Percentiles rank a stretch among this genome's conserved stretches.
Evolutionary conservation across 1,140 invertebrate species (phyloP).

Genomic region (Brachystomella parvula): DNA sequence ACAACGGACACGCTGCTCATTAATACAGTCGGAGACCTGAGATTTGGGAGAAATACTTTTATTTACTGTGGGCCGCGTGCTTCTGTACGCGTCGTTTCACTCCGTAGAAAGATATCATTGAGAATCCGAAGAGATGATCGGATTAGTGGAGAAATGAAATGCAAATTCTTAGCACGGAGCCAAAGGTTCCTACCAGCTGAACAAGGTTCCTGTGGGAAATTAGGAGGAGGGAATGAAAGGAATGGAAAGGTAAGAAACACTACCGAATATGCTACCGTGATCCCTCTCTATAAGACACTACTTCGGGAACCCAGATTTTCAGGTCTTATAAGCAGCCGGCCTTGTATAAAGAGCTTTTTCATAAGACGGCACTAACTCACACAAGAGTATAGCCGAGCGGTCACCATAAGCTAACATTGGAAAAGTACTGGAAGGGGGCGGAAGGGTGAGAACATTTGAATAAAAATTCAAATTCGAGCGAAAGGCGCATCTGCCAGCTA

Average conservation of each 20-base stretch:
- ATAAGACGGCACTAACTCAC: no score
- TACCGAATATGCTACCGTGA: neutral
- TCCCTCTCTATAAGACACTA: no score
- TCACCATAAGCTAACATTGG: no score
- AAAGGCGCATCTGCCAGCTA: no score
- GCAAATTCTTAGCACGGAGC: conserved; percentile 20
- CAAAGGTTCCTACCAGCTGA: conserved; percentile 16
- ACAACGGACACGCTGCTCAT: conserved; percentile 25
- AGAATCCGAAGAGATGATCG: conserved; percentile 17
- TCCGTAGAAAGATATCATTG: conserved; percentile 26
- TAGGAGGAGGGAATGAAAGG: neutral
- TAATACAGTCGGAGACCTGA: conserved; percentile 31
- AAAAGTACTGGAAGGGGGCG: no score
- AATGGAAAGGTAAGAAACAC: neutral
- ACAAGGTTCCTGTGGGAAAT: neutral
- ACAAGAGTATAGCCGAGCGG: no score
- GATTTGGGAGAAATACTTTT: conserved; percentile 33
- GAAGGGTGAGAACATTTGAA: no score
- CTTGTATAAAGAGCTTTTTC: no score
- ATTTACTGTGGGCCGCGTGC: conserved; percentile 30
- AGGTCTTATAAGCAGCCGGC: no score
- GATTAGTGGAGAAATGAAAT: conserved; percentile 12
- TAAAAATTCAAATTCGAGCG: no score
- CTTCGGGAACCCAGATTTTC: no score
- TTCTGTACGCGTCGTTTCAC: conserved; percentile 19